Conservation (phyloP, 1,140 invertebrate species). For the Schlechtendalia chinensis region DNA sequence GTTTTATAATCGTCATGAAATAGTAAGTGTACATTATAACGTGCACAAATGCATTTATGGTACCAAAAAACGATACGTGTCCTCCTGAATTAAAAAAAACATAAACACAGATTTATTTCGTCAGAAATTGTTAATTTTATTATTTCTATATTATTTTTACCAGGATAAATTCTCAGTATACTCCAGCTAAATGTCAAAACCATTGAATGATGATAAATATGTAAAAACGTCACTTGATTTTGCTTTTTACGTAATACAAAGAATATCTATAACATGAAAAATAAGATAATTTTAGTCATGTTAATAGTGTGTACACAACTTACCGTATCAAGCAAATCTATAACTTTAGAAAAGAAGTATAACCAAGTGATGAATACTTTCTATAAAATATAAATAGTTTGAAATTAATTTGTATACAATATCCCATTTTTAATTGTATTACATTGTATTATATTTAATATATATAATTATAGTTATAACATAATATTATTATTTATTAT, state of each 20-base stretch:
- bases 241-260: conserved; percentile 66
- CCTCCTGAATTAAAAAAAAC: conserved; percentile 55
- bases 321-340: conserved; percentile 39
- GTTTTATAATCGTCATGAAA: conserved; percentile 59
- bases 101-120: background rate
- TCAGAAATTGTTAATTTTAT: background rate
- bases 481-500: too few relatives aligned
- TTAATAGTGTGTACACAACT: background rate
- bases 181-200: conserved; percentile 69
- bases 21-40: conserved; percentile 62
- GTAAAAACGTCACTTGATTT: conserved; percentile 64
- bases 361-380: background rate
- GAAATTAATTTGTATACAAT: background rate
- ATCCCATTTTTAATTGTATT: background rate
- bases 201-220: conserved; percentile 66
- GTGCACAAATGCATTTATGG: conserved; percentile 63
- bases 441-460: background rate
- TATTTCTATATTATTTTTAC: conserved; percentile 55
- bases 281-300: background rate
- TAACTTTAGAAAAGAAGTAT: conserved; percentile 33
- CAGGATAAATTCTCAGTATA: conserved; percentile 67
- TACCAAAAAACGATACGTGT: conserved; percentile 59
- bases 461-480: background rate
- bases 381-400: background rate
- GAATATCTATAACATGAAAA: conserved; percentile 59